A percentile compares a stretch with the other conserved stretches of the same genome.
Evolutionary conservation across 2,113 vertebrate genomes (phyloP).

Genomic region (Hemibagrus wyckioides): DNA sequence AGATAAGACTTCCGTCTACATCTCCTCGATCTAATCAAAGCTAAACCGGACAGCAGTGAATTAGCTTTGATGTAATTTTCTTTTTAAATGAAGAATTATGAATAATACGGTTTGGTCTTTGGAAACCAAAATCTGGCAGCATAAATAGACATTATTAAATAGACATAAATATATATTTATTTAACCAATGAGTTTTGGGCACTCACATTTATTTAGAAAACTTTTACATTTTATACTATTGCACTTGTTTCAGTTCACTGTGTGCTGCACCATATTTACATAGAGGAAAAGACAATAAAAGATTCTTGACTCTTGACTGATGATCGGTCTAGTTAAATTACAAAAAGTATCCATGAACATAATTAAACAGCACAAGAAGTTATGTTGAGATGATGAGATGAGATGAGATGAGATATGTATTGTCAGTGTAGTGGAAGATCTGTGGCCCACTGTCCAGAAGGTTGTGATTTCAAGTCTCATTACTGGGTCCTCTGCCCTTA

Average conservation of each 20-base stretch:
- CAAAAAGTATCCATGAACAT: background rate
- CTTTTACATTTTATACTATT: background rate
- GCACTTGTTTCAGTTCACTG: background rate
- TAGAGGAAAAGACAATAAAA: too few species aligned
- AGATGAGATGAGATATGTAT: background rate
- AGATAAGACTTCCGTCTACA: slow-evolving; percentile 45
- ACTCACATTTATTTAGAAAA: background rate
- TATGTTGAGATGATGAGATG: background rate
- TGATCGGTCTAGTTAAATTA: background rate
- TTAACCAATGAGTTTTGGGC: too few species aligned
- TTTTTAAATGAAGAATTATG: slow-evolving; percentile 44
- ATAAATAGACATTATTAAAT: background rate
- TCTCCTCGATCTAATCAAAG: slow-evolving; percentile 40
- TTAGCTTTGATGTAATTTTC: slow-evolving; percentile 53
- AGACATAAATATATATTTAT: background rate
- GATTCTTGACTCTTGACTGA: too few species aligned
- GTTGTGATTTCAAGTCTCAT: background rate
- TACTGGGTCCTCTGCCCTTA: background rate
- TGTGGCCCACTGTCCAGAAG: background rate
- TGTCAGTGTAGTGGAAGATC: background rate
- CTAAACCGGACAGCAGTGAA: slow-evolving; percentile 38
- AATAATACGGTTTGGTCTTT: background rate
- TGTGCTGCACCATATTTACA: too few species aligned
- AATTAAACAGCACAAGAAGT: background rate
- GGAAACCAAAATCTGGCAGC: background rate